Conservation (phyloP, 2,797 vertebrate species). For the Chiroxiphia lanceolata region DNA sequence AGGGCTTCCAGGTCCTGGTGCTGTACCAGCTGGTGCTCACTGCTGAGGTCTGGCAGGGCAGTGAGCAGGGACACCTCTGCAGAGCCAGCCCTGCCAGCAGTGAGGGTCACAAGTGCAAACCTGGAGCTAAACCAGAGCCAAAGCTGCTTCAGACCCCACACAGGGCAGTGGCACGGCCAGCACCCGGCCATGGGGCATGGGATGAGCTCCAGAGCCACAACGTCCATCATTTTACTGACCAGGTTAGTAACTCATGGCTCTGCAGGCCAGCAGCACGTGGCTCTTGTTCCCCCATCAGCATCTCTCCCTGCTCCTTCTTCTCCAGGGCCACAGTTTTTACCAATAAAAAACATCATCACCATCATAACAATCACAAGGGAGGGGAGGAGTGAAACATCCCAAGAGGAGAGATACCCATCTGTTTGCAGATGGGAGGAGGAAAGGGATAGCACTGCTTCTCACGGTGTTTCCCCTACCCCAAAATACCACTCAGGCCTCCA, state of each 20-base stretch:
- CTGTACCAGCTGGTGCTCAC: not conserved
- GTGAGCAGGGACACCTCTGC: not conserved
- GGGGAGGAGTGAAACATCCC: not conserved
- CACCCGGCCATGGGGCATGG: not conserved
- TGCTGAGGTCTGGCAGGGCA: not conserved
- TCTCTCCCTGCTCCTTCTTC: not conserved
- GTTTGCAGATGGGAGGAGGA: not conserved
- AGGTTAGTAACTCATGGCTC: not conserved
- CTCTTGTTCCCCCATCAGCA: not conserved
- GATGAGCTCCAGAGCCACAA: not conserved
- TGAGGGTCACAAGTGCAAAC: not conserved
- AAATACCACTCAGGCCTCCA: not conserved
- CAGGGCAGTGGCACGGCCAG: fast-evolving
- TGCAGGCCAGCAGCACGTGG: not conserved
- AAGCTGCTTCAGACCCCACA: not conserved
- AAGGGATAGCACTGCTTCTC: not conserved
- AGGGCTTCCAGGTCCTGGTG: not conserved
- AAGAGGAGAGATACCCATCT: not conserved
- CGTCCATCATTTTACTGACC: not conserved
- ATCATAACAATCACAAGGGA: not conserved
- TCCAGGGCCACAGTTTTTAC: not conserved
- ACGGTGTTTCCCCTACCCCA: not conserved
- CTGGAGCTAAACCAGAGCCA: not conserved
- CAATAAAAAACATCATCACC: not conserved
- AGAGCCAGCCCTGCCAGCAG: not conserved